Percentiles rank a stretch among this genome's conserved stretches.
Evolutionary conservation across 23 tunicate species (phyloP).

Genomic region (Phallusia fumigata): DNA sequence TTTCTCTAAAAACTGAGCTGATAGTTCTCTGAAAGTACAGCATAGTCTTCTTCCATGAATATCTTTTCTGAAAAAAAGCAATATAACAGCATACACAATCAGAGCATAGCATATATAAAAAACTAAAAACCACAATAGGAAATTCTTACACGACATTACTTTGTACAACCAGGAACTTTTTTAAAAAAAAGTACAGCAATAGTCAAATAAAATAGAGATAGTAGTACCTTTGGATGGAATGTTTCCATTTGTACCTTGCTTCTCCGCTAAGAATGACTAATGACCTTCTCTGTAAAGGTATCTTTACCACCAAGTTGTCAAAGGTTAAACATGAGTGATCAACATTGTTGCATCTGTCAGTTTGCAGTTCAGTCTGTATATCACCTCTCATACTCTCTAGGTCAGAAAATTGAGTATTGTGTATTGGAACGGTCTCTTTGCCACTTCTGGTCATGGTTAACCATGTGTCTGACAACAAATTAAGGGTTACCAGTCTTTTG

Average conservation of each 20-base stretch:
- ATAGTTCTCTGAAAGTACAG: slow-evolving; percentile 87
- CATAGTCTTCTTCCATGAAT: slow-evolving; percentile 73
- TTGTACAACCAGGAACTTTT: too few relatives aligned
- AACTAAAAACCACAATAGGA: too few relatives aligned
- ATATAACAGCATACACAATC: too few relatives aligned
- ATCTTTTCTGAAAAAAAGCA: slow-evolving; percentile 46
- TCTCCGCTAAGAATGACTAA: slow-evolving; percentile 66
- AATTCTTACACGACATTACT: too few relatives aligned
- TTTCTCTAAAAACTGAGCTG: slow-evolving; percentile 33
- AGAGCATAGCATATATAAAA: too few relatives aligned
- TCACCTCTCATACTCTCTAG: not conserved
- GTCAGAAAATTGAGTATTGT: not conserved
- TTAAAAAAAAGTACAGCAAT: not conserved
- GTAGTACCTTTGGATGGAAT: slow-evolving; percentile 66
- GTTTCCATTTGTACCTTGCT: slow-evolving; percentile 85
- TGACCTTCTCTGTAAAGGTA: slow-evolving; percentile 58
- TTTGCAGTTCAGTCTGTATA: not conserved
- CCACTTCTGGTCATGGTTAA: slow-evolving; percentile 55
- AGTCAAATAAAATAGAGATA: too few relatives aligned
- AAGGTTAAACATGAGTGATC: slow-evolving; percentile 2
- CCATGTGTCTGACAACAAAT: slow-evolving; percentile 75
- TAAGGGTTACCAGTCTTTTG: slow-evolving; percentile 72
- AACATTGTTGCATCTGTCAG: not conserved
- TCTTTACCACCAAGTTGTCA: slow-evolving; percentile 48
- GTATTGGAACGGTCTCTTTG: not conserved